Evolutionary conservation across 2,113 vertebrate genomes (phyloP), one percentile per base, ranked within the genome.

Genomic region (Indicator maculatus): DNA sequence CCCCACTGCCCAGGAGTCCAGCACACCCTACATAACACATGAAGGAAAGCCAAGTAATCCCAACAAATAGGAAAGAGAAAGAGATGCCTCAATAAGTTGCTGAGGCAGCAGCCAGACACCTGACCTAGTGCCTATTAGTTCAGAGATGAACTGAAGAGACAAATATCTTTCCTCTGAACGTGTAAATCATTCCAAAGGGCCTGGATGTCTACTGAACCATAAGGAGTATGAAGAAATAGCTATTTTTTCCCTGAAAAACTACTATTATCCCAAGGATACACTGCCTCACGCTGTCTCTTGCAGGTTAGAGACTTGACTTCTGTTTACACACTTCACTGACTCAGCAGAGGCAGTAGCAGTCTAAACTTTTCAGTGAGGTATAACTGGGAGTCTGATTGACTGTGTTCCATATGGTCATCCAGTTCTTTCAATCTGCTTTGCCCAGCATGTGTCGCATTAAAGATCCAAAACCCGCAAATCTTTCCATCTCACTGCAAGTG

Each of bases 381-480:
- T 47, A 86, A 85, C 16, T n/a, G 6, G 2, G 38, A 77, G 39
- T 24, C 21, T 14, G 74, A 95, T 90, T 66, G 53, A 93, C 74
- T 45, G 20, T 0, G 5, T 84, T 90, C 83, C 65, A 45, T 78
- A 88, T 21, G 27, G 53, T 87, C 89, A 81, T 88, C 89, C 69
- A 58, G 24, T 64, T 71, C 74, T 86, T 89, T 76, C 90, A 73
- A 96, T 70, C 85, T 69, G 58, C 85, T 93, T 94, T 96, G 69
- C 58, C 52, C 83, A 85, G 88, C 52, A 85, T 28, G 47, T 52
- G 65, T 93, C 83, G 82, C 45, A 52, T 72, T 70, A 89, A 80
- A 39, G 60, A 70, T 24, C 71, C 44, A 80, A 83, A 94, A 88
- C 8, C 56, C 74, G 47, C 44, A 95, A 80, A 86, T 56, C 79